These are phyloP conservation scores for Champsocephalus esox DNA, from an alignment of 2,797 vertebrate species.

Conservation along the genomic window DNA sequence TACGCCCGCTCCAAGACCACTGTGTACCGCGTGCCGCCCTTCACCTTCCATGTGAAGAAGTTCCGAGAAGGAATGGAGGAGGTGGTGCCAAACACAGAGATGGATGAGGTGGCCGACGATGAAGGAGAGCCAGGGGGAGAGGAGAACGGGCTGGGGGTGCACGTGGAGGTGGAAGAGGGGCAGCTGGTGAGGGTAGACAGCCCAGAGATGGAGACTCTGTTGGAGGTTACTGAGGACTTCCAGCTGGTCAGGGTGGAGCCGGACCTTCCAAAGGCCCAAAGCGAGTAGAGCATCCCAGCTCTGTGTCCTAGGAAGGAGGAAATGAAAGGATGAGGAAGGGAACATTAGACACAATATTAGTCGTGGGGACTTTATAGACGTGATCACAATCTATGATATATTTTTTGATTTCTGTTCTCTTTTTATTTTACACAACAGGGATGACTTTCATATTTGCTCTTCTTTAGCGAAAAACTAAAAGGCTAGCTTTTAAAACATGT, in stretches of 20 bases:
- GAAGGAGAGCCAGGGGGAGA: slow-evolving; percentile 61
- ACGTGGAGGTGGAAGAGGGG: slow-evolving; percentile 76
- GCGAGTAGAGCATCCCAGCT: slow-evolving; percentile 76
- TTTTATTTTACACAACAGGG: slow-evolving; percentile 62
- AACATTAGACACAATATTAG: slow-evolving; percentile 58
- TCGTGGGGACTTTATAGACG: slow-evolving; percentile 58
- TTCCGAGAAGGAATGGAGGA: slow-evolving; percentile 90
- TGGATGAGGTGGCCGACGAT: slow-evolving; percentile 84
- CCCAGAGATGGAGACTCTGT: slow-evolving; percentile 86
- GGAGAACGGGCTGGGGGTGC: slow-evolving; percentile 66
- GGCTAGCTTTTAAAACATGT: slow-evolving; percentile 36
- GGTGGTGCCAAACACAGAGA: slow-evolving; percentile 86
- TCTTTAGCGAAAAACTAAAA: slow-evolving; percentile 43
- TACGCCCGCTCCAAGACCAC: slow-evolving; percentile 93
- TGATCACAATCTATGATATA: slow-evolving; percentile 61
- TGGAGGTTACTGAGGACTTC: slow-evolving; percentile 91
- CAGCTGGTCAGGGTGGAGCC: slow-evolving; percentile 90
- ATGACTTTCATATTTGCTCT: slow-evolving; percentile 64
- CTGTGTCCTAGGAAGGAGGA: slow-evolving; percentile 12
- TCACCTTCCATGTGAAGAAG: slow-evolving; percentile 99
- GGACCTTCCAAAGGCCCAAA: slow-evolving; percentile 82
- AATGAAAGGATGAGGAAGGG: slow-evolving; percentile 26
- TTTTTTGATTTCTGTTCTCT: slow-evolving; percentile 59
- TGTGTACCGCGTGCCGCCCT: slow-evolving; percentile 96
- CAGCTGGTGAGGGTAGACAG: slow-evolving; percentile 81